Evolutionary conservation across 2,888 invertebrate genomes (phyloP).

Genomic region (Folsomia manolachei): DNA sequence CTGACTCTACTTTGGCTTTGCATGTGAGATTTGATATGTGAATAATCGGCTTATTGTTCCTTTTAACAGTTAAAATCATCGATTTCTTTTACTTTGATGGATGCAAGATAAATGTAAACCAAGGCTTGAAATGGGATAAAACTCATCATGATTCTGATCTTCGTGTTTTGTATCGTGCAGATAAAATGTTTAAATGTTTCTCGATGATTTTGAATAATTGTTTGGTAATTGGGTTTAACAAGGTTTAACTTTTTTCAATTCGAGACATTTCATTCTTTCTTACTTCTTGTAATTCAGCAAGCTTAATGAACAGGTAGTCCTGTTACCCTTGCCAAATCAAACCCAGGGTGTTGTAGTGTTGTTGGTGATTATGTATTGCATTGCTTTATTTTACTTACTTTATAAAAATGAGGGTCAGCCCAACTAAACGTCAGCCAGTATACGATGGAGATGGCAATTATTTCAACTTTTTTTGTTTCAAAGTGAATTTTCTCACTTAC

Average conservation of each 20-base stretch:
- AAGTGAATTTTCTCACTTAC: slow-evolving; percentile 5
- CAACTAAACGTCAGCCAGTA: background rate
- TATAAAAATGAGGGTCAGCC: background rate
- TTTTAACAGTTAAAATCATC: background rate
- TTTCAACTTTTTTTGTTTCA: slow-evolving; percentile 41
- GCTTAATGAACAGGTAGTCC: no score
- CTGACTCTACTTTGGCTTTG: background rate
- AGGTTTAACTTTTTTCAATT: background rate
- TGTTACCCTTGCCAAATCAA: background rate
- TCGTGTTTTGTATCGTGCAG: background rate
- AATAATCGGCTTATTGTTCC: slow-evolving; percentile 4
- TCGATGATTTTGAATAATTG: slow-evolving; percentile 18
- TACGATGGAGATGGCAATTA: slow-evolving; percentile 41
- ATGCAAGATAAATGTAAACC: background rate
- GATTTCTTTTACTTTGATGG: background rate
- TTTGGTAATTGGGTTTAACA: slow-evolving; percentile 24
- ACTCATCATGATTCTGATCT: no score
- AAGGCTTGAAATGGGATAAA: background rate
- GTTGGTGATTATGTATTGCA: background rate
- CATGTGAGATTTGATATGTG: slow-evolving; percentile 1
- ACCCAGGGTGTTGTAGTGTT: background rate
- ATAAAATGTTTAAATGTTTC: background rate
- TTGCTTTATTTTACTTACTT: background rate
- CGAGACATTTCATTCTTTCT: background rate
- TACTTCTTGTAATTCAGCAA: background rate